A percentile compares a stretch with the other conserved stretches of the same genome.
Conservation (phyloP, 2,888 invertebrate genomes). For the Leucophora obtusa region DNA sequence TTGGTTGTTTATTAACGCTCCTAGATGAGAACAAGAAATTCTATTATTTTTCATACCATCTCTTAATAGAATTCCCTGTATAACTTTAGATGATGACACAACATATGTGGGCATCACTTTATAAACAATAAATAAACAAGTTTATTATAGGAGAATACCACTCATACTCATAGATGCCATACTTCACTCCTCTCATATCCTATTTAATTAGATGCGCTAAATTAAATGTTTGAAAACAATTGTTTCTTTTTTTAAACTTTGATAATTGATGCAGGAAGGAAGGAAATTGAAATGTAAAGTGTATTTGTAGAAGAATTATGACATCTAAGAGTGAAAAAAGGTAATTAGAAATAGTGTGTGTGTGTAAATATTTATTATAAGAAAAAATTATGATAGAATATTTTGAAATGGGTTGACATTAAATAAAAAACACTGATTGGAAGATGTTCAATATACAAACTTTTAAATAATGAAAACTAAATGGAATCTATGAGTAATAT, state of each 20-base stretch:
- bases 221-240: slow-evolving; percentile 52
- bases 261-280: slow-evolving; percentile 45
- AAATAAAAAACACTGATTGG: neutral
- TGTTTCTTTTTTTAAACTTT: slow-evolving; percentile 38
- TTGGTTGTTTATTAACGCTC: too few species aligned
- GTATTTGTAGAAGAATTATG: slow-evolving; percentile 11
- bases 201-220: slow-evolving; percentile 58
- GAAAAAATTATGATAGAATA: neutral
- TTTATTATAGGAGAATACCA: neutral
- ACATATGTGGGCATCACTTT: slow-evolving; percentile 27
- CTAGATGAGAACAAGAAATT: too few species aligned
- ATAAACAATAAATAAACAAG: slow-evolving; percentile 28
- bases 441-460: neutral
- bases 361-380: neutral
- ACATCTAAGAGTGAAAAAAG: neutral
- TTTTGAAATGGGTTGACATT: neutral
- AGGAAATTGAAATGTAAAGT: slow-evolving; percentile 44
- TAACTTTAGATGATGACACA: neutral
- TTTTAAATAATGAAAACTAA: neutral
- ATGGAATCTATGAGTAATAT: neutral
- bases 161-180: neutral
- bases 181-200: slow-evolving; percentile 7
- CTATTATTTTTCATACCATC: too few species aligned
- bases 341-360: neutral
- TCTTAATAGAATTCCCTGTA: too few species aligned